These are phyloP conservation scores for Rhinogobius similis DNA, from an alignment of 2,113 vertebrate genomes.

Conservation along the genomic window DNA sequence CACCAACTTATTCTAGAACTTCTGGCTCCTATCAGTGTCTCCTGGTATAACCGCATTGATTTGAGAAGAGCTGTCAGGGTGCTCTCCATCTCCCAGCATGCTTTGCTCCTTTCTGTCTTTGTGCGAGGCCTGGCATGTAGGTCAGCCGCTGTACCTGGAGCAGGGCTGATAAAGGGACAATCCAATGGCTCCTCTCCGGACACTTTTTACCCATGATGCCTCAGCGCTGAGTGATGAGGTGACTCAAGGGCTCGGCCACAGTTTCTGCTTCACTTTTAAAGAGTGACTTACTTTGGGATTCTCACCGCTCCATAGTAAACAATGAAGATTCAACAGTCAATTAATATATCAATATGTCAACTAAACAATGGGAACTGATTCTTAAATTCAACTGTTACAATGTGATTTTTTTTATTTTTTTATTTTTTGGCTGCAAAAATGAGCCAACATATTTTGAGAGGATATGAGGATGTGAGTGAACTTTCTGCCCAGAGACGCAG, in stretches of 20 bases:
- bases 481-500: too few relatives aligned
- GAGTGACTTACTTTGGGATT: background rate
- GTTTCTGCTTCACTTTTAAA: background rate
- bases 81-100: slow-evolving; percentile 23
- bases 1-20: background rate
- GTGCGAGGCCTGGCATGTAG: slow-evolving; percentile 38
- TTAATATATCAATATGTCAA: background rate
- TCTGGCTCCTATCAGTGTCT: background rate
- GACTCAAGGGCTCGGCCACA: background rate
- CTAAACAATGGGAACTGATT: too few relatives aligned
- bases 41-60: background rate
- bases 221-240: slow-evolving; percentile 1
- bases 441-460: too few relatives aligned
- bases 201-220: slow-evolving; percentile 5
- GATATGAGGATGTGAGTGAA: too few relatives aligned
- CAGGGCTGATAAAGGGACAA: slow-evolving; percentile 35
- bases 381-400: too few relatives aligned
- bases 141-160: slow-evolving; percentile 47
- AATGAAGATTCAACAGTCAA: background rate
- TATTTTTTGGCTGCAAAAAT: background rate
- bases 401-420: background rate
- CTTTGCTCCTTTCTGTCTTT: slow-evolving; percentile 16
- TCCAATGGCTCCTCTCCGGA: slow-evolving; percentile 24
- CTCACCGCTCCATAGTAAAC: background rate
- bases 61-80: slow-evolving; percentile 6